Evolutionary conservation across 37 sponge, comb jelly and placozoan genomes (phyloP).

Genomic region (Eunapius fragilis): DNA sequence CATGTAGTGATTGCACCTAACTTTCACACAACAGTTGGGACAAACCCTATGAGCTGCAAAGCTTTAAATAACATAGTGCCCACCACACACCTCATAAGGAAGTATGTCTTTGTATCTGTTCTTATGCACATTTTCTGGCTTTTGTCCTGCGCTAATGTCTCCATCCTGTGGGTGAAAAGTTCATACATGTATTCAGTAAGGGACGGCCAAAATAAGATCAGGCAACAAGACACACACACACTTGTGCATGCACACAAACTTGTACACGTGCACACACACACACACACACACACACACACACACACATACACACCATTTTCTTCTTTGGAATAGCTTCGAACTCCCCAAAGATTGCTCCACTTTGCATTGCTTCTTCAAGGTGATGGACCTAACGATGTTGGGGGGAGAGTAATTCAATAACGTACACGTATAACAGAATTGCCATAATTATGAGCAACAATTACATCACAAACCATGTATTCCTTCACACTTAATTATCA

Average conservation of each 20-base stretch:
- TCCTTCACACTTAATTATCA: neutral
- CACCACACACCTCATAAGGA: constrained; percentile 80
- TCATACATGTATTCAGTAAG: neutral
- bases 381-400: constrained; percentile 26
- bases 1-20: no score
- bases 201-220: neutral
- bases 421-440: no score
- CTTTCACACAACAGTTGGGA: no score
- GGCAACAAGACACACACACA: no score
- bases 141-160: constrained; percentile 27
- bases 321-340: constrained; percentile 54
- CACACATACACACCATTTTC: constrained; percentile 51
- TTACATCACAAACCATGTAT: no score
- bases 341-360: constrained; percentile 50
- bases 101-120: constrained; percentile 91
- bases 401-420: neutral
- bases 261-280: no score
- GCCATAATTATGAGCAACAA: no score
- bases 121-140: constrained; percentile 67
- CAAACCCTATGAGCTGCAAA: no score
- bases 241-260: no score
- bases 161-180: constrained; percentile 32
- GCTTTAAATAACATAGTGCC: no score
- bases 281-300: no score
- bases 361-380: constrained; percentile 41